A percentile compares a stretch with the other conserved stretches of the same genome.
Evolutionary conservation across 2,113 vertebrate genomes (phyloP).

Genomic region (Lethenteron camtschaticum): DNA sequence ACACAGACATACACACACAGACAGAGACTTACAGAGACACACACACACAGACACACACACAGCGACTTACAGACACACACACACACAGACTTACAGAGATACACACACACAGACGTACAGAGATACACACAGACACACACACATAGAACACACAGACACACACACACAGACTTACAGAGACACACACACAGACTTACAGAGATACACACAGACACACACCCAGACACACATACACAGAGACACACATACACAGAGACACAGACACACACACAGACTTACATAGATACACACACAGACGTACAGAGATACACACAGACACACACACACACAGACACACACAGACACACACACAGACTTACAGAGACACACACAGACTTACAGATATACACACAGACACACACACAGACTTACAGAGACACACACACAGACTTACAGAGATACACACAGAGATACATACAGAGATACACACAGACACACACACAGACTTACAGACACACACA

Average conservation of each 20-base stretch:
- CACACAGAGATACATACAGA: background rate
- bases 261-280: no score
- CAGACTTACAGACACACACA: no score
- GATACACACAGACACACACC: no score
- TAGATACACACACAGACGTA: no score
- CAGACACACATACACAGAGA: no score
- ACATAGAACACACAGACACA: background rate
- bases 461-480: no score
- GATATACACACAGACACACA: background rate
- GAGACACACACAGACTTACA: background rate
- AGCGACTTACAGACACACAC: background rate
- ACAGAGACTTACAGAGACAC: background rate
- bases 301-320: no score
- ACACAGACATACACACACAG: background rate
- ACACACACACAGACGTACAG: background rate
- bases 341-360: background rate
- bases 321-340: background rate
- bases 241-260: no score
- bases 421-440: background rate
- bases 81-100: background rate
- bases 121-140: background rate
- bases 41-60: constrained; percentile 1
- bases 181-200: no score
- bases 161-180: background rate
- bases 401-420: background rate